Percentiles rank a stretch among this genome's conserved stretches.
These are phyloP conservation scores for Nematostella vectensis DNA, from an alignment of 92 coral and sea anemone genomes.

Conservation along the genomic window DNA sequence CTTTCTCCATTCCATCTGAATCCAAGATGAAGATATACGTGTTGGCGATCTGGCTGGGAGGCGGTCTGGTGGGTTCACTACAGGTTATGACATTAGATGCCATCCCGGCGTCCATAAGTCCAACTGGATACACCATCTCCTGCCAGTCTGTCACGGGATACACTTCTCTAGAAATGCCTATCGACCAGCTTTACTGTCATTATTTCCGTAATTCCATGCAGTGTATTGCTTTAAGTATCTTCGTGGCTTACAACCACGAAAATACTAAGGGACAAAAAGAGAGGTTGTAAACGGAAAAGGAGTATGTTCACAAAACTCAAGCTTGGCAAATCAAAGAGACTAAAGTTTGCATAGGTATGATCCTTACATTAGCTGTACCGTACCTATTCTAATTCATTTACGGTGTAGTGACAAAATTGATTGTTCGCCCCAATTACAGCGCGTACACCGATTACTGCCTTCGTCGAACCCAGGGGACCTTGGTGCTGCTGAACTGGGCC, in stretches of 20 bases:
- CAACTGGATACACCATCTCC: not conserved
- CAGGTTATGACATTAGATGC: not conserved
- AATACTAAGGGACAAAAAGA: not conserved
- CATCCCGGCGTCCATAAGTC: not conserved
- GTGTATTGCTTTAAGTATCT: not conserved
- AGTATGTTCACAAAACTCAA: not conserved
- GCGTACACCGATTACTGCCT: not conserved
- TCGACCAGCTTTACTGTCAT: not conserved
- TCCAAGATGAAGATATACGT: not conserved
- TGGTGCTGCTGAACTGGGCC: not conserved
- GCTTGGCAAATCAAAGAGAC: not conserved
- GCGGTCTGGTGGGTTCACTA: not conserved
- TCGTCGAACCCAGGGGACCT: not conserved
- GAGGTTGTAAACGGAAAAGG: not conserved
- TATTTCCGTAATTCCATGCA: not conserved
- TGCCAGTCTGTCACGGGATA: not conserved
- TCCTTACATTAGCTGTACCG: not conserved
- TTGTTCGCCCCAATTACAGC: not conserved
- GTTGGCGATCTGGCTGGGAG: not conserved
- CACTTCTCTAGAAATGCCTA: not conserved
- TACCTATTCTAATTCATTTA: not conserved
- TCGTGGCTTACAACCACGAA: not conserved
- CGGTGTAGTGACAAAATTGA: not conserved
- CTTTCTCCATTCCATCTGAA: not conserved
- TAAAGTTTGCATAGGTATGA: not conserved